Evolutionary conservation across 2,888 invertebrate genomes (phyloP), one percentile per base, ranked within the genome.

Genomic region (Ctenicera cuprea): DNA sequence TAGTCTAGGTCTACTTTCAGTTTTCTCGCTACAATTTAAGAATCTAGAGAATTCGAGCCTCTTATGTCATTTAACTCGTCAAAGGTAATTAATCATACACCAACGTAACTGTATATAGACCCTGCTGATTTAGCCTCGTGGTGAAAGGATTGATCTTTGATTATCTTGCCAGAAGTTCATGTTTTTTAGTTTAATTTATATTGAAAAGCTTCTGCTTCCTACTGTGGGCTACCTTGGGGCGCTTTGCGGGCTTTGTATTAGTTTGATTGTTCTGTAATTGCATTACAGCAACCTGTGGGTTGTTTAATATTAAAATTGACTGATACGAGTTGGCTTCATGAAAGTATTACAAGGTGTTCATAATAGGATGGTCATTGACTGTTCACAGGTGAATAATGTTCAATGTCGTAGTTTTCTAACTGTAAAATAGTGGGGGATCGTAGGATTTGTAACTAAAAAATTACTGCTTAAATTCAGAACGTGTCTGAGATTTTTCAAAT

Each of bases 181-280:
- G 64, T 57, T 70, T 70, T 69, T 62, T 70, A 70, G 62, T 70
- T 63, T 70, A 70, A 70, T 70, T 70, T 70, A 70, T 62, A 52
- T 70, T 70, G 63, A 70, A 63, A 70, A 70, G 70, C 70, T 70
- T 70, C 70, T 70, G 70, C 70, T 70, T 70, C 70, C 70, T 70
- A 70, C 70, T 70, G 70, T 43, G 70, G 70, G 45, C 43, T 63
- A 63, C 62, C 70, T 62, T 50, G 61, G 54, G 62, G 57, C 67
- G 20, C 30, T 37, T 54, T 67, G 41, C 33, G 16, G 61, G 70
- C 63, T 52, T 70, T 70, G 70, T 70, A 70, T 70, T 63, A 52
- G 50, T 70, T 63, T 54, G 62, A 70, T 70, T 70, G 70, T 70
- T 63, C 63, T 52, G 26, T 70, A 70, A 70, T 70, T 70, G 63